Base-by-base conservation (phyloP, 37 sponge, comb jelly and placozoan species). In the Hexactinellida sp. region DNA sequence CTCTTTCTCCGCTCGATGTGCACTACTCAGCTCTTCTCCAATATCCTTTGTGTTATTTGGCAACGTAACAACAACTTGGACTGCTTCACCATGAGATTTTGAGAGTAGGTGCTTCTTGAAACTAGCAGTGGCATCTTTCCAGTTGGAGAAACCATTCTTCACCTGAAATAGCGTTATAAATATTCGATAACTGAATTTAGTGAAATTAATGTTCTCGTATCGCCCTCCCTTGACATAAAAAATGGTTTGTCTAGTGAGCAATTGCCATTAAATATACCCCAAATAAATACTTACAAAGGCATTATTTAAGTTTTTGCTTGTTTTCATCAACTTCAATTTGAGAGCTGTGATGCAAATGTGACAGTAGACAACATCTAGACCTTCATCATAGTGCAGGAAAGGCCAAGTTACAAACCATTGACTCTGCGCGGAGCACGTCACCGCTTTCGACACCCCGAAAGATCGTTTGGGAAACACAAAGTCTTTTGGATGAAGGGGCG, bases 101-200 rank as follows among this genome's bases (percentile, higher is more conserved):
- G 89, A 91, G 82, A 89, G 85, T 25, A 54, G 54, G 84, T 94
- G 94, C 51, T 88, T 94, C 55, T 91, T 86, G 94, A 94, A 88
- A 32, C 34, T n/a, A 5, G 7, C 83, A 21, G 90, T 94, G 19
- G 90, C 90, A 89, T 94, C 88, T 82, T 91, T 87, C 84, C 90
- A 89, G 83, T 87, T 83, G 83, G 83, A 83, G 86, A 87, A 87
- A 90, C 54, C 86, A 84, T 41, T 36, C 84, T n/a, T 36, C 36
- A 19, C 38, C 84, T 37, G 84, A 37, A 37, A 36, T 24, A 37
- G 0, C 37, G n/a, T 83, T 83, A n/a, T 24, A n/a, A 35, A 16
- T 82, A 82, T 34, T 83, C n/a, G 84, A 38, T 5, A 38, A 38
- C 39, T 5, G 1, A 5, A 38, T 84, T 37, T 7, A 38, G 41